These are phyloP conservation scores for Mesitornis unicolor DNA, from an alignment of 2,113 vertebrate species.

Conservation along the genomic window DNA sequence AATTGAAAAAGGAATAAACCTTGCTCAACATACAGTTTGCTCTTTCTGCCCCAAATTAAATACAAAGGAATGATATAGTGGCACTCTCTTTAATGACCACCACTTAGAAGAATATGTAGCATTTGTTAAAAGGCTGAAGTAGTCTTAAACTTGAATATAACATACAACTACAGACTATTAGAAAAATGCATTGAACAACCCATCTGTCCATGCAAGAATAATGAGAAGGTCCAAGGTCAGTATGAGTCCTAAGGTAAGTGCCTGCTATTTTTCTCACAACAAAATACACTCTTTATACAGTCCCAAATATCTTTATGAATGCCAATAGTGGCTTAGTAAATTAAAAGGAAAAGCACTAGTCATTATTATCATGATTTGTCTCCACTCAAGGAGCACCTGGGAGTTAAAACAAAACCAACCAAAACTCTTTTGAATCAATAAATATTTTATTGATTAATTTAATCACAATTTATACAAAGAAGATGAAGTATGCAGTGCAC, in stretches of 20 bases:
- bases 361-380: neutral
- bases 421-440: neutral
- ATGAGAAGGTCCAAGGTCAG: neutral
- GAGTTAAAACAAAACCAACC: neutral
- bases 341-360: neutral
- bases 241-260: neutral
- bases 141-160: conserved; percentile 7
- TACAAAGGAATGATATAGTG: neutral
- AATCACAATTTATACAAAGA: neutral
- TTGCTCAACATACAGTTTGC: conserved; percentile 14
- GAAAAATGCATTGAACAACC: neutral
- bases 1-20: conserved; percentile 49
- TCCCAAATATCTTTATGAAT: neutral
- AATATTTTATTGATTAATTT: neutral
- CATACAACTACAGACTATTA: neutral
- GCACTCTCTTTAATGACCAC: conserved; percentile 23
- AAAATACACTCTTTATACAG: neutral
- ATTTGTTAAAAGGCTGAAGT: conserved; percentile 1
- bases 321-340: neutral
- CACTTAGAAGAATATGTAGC: neutral
- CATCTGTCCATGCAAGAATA: neutral
- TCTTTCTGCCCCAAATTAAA: conserved; percentile 26
- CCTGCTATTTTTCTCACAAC: neutral
- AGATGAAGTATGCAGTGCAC: neutral
- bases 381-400: neutral